Evolutionary conservation across 2,113 vertebrate species (phyloP), one percentile per base, ranked within the genome.

Genomic region (Tragelaphus buxtoni): DNA sequence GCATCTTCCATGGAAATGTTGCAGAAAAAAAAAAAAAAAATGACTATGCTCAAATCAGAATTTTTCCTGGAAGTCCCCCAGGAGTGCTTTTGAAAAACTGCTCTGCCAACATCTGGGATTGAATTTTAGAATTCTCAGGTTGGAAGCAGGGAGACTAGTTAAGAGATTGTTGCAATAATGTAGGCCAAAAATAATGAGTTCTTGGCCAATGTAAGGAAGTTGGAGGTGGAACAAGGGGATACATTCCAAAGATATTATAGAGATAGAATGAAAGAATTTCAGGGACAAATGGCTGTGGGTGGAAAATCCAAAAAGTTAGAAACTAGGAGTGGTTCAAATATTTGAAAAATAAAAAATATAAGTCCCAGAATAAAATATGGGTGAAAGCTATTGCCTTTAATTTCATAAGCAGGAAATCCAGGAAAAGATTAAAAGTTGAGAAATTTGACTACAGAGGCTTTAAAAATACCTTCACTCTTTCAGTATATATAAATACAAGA

Each of bases 131-230:
- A 35, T 35, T 35, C 35, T 35, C 35, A 35, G 35, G 35, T 35
- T 35, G 35, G 35, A 35, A 35, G 35, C 35, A 35, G 35, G 35
- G 35, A 35, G 35, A 35, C 35, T 35, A 35, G 35, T 35, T 35
- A 35, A 35, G 35, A 35, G 35, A 35, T 35, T 35, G 35, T 35
- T 35, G 35, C 22, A 30, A 47, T 83, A 94, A 94, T 55, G n/a
- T 69, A 51, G 65, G 65, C 63, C 92, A 97, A 97, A 98, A 95
- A 94, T 95, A 95, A 76, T 83, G 81, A 95, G 80, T 63, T 97
- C 74, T 97, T 95, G 65, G 95, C 93, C 82, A 97, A 81, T 61
- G 81, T 86, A 72, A 94, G 77, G 85, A 95, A 94, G 35, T 45
- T 90, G 91, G 95, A 97, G 89, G 93, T 94, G 91, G 90, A 96